Base-by-base conservation (phyloP, 2,888 invertebrate species). In the Tetragnatha montana region DNA sequence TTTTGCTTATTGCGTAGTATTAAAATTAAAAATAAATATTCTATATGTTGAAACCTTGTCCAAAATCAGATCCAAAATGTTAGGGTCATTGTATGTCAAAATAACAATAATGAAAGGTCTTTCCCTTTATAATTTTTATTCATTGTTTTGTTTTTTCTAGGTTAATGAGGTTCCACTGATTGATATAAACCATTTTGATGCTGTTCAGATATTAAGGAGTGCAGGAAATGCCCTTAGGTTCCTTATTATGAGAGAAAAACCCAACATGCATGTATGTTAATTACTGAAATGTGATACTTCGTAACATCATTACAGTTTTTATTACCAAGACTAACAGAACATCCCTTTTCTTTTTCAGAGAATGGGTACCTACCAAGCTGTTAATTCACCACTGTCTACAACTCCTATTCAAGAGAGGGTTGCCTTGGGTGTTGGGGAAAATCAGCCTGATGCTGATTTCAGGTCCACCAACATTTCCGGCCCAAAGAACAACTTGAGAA, bases 141-240 rank as follows among this genome's bases (percentile, higher is more conserved):
- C n/a, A n/a, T n/a, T 73, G 21, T 69, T n/a, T 12, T 75, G 1
- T 50, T 6, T 85, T 74, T 22, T 89, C 19, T 74, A 91, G 91
- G 91, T 91, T 6, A 91, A 88, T 85, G 88, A 86, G 50, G 70
- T 91, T 70, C 85, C 96, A 14, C 96, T 98, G 85, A 95, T 97
- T 85, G 96, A 96, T 90, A 98, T 97, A 70, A 98, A 98, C 94
- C 99, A 99, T 94, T 98, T 98, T 93, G 97, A 96, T 93, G 98
- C 98, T 68, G 99, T 91, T 8, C 78, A 85, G 49, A 51, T 88
- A 73, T 51, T 91, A 22, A 85, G 80, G 74, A 85, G 85, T 88
- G 91, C 91, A 35, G 91, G 91, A 60, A 82, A 76, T 74, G 73
- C 50, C 4, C 88, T 91, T 35, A 91, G 88, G 49, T 82, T 91